Evolutionary conservation across 2,888 invertebrate genomes (phyloP).

Genomic region (Ptychoptera albimana): DNA sequence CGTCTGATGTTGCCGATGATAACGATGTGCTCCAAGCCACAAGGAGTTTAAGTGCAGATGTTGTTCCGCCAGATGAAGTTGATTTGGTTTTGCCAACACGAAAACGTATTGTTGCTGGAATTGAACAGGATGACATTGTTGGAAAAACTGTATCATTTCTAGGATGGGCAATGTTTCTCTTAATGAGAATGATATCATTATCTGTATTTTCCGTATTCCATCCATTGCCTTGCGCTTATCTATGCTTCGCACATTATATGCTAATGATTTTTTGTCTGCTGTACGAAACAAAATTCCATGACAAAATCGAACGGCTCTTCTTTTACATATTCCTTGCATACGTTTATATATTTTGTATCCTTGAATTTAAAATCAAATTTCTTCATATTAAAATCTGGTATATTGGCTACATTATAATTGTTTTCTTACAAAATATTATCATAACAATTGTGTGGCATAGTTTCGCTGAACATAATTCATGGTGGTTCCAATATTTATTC

Average conservation of each 20-base stretch:
- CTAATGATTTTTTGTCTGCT: conserved; percentile 47
- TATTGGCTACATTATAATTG: conserved; percentile 46
- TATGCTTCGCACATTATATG: conserved; percentile 45
- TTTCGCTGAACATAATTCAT: conserved; percentile 38
- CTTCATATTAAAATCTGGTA: conserved; percentile 55
- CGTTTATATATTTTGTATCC: conserved; percentile 56
- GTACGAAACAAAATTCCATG: conserved; percentile 39
- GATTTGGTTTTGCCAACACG: conserved; percentile 30
- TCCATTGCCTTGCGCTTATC: conserved; percentile 40
- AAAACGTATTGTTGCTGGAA: conserved; percentile 40
- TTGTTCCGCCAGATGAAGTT: conserved; percentile 15
- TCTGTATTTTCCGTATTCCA: conserved; percentile 53
- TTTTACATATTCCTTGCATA: conserved; percentile 58
- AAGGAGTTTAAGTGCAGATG: background rate
- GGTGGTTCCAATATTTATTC: conserved; percentile 55
- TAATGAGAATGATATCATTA: conserved; percentile 53
- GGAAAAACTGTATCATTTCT: conserved; percentile 50
- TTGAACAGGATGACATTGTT: conserved; percentile 58
- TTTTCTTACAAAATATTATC: conserved; percentile 46
- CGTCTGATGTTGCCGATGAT: conserved; percentile 7
- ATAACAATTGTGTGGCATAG: conserved; percentile 56
- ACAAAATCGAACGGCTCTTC: conserved; percentile 35
- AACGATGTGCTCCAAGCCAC: background rate
- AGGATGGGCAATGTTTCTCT: conserved; percentile 63
- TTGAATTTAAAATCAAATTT: conserved; percentile 67